These are phyloP conservation scores for Crenichthys baileyi DNA, from an alignment of 2,797 vertebrate genomes.

Conservation along the genomic window DNA sequence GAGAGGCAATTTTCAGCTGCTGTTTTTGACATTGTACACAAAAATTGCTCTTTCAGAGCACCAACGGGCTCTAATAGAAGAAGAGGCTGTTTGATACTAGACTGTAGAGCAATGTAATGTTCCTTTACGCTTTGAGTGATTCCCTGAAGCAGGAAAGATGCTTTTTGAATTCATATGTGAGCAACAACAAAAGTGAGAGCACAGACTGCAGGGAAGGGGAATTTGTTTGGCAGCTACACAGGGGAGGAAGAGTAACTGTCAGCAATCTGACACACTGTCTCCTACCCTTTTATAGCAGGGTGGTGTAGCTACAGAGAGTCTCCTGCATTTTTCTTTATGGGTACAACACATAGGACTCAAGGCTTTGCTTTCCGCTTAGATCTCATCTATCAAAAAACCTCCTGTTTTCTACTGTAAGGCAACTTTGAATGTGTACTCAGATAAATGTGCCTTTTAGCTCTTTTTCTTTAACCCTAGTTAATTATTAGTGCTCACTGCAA, in stretches of 20 bases:
- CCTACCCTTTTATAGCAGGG: not conserved
- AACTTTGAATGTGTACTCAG: not conserved
- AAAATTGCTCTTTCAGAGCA: conserved; percentile 21
- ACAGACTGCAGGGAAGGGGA: conserved; percentile 4
- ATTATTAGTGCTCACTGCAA: not conserved
- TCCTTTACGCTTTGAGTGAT: conserved; percentile 21
- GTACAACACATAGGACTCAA: not conserved
- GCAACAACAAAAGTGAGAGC: conserved; percentile 22
- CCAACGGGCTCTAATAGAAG: conserved; percentile 17
- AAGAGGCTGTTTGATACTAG: conserved; percentile 24
- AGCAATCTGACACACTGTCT: conserved; percentile 16
- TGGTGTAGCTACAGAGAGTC: not conserved
- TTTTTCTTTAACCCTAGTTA: not conserved
- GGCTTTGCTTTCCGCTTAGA: conserved; percentile 7
- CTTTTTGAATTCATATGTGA: conserved; percentile 33
- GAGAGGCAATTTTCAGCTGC: conserved; percentile 28
- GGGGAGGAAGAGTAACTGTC: conserved; percentile 22
- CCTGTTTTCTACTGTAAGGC: not conserved
- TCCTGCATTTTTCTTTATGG: conserved; percentile 15
- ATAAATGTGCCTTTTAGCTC: not conserved
- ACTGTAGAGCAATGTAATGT: conserved; percentile 26
- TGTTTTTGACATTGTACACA: conserved; percentile 47
- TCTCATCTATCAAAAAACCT: not conserved
- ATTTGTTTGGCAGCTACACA: conserved; percentile 15
- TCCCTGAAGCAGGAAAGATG: conserved; percentile 34